A percentile compares a stretch with the other conserved stretches of the same genome.
These are phyloP conservation scores for Nasua narica DNA, from an alignment of 2,797 vertebrate genomes.

Conservation along the genomic window DNA sequence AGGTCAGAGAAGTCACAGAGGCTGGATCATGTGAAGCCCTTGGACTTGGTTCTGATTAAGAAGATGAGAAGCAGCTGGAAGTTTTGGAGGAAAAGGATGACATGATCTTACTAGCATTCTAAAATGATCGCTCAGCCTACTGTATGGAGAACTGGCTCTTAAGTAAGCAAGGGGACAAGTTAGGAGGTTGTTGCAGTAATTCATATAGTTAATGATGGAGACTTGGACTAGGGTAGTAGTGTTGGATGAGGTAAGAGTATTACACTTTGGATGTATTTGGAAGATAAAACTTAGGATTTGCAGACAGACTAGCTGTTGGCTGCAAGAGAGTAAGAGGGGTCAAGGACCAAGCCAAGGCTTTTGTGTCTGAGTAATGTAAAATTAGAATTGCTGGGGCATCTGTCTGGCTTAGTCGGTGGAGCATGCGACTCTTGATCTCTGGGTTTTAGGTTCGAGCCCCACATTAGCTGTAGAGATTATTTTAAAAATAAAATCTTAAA, in stretches of 20 bases:
- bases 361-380: background rate
- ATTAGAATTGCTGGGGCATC: background rate
- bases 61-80: background rate
- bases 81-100: background rate
- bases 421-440: background rate
- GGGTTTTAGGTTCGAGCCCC: background rate
- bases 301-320: background rate
- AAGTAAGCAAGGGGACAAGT: background rate
- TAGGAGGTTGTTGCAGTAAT: background rate
- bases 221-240: background rate
- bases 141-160: background rate
- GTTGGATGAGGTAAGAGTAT: background rate
- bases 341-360: background rate
- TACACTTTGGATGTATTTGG: background rate
- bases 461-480: background rate
- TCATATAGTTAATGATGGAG: background rate
- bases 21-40: background rate
- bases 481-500: background rate
- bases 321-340: background rate
- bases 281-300: background rate
- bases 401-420: background rate
- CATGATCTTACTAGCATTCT: background rate
- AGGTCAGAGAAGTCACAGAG: background rate
- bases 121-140: background rate
- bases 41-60: slow-evolving; percentile 1